Evolutionary conservation across 2,888 invertebrate genomes (phyloP), one percentile per base, ranked within the genome.

Genomic region (Nymphalis polychloros): DNA sequence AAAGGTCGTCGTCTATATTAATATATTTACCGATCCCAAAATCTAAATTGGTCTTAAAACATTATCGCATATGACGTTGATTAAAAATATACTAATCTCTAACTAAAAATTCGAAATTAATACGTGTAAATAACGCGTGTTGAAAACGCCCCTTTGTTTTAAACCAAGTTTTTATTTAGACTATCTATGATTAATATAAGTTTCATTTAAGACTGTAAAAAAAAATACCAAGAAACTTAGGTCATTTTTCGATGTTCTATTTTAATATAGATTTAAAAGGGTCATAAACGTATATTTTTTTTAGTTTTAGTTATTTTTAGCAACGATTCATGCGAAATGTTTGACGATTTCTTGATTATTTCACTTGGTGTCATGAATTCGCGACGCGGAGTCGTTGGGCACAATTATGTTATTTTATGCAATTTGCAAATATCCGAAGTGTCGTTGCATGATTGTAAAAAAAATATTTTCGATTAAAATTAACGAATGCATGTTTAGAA

Each of bases 401-500:
- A 64, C 68, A 69, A 68, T 53, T 59, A 63, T 62, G 49, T 69
- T 69, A 62, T 69, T 69, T 69, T 69, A 69, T 69, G 57, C 64
- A 69, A 69, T 69, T 69, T 64, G 61, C 64, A 41, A 41, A 41
- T 41, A 13, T 64, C 47, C 49, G 53, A 55, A 50, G 46, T 50
- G 17, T 64, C 47, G 20, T 62, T 57, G 68, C 50, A 57, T 69
- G 64, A 69, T 8, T 65, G 64, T 62, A 64, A 64, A 64, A 60
- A 48, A 48, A 41, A n/a, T 8, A 8, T 8, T 41, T 35, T 57
- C 10, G 35, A 41, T 66, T 65, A 65, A 72, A 72, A 64, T 52
- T 63, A 63, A 57, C 48, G 67, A 79, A 76, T 80, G 82, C 81
- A 80, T 76, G 62, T 63, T 70, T 71, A 55, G 53, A 67, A 68